Base-by-base conservation (phyloP, 2,113 vertebrate species). In the Syrmaticus mikado region DNA sequence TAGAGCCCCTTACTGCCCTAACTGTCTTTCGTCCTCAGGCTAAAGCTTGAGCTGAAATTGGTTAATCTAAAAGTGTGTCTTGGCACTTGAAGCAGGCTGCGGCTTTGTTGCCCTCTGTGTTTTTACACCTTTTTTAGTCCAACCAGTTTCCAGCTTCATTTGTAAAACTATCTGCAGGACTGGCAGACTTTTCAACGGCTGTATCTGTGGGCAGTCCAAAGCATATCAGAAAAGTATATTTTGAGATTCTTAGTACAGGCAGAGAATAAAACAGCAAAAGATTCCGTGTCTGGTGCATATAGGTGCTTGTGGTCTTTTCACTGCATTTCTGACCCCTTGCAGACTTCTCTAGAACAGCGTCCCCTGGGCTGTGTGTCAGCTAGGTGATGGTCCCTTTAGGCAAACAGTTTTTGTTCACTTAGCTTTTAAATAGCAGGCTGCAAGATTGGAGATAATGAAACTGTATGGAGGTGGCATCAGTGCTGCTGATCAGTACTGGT, bases 301-400 rank as follows among this genome's bases (percentile, higher is more conserved):
- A 52, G 6, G 16, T 71, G 36, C n/a, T 70, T 1, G 0, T 2
- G 1, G 32, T 3, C 28, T 25, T 85, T 78, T 72, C 55, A 22
- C 52, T 79, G 30, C 21, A 17, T 81, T 87, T 90, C 25, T 48
- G 25, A 28, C 70, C 14, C 22, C 6, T 53, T 67, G 3, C 3
- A 1, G 38, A 30, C 3, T 1, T 68, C 75, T 25, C 20, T 60
- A 58, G 53, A 58, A 18, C 46, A 43, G 0, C 43, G 46, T 38
- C 27, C 25, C 10, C 8, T 17, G 38, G n/a, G 43, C 27, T 61
- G 34, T 0, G 0, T 58, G 43, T 13, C 1, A 2, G 38, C 30
- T 78, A 32, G 27, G 7, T 57, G 30, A 13, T 48, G n/a, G 18
- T 46, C 7, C 24, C 24, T 70, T 12, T 18, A 58, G 55, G 50